Evolutionary conservation across 2,888 invertebrate genomes (phyloP).

Genomic region (Mayetiola destructor): DNA sequence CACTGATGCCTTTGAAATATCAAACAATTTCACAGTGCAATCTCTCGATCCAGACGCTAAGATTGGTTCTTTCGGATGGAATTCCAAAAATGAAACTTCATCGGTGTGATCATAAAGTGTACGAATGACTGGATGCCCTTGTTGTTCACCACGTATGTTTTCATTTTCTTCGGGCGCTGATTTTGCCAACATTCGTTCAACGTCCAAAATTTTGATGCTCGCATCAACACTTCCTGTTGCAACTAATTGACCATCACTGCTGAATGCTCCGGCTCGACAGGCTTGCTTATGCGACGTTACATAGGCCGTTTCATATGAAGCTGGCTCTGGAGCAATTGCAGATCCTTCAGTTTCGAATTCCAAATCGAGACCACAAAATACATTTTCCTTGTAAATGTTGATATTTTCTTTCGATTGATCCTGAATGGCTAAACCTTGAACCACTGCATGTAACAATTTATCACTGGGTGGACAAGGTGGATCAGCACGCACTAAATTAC

Average conservation of each 20-base stretch:
- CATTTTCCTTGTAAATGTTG: slow-evolving; percentile 29
- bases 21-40: slow-evolving; percentile 89
- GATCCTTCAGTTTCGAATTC: slow-evolving; percentile 95
- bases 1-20: slow-evolving; percentile 95
- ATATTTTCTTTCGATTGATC: slow-evolving; percentile 42
- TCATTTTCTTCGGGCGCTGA: slow-evolving; percentile 85
- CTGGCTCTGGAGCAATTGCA: slow-evolving; percentile 87
- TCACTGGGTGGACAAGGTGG: slow-evolving; percentile 95
- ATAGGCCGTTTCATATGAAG: slow-evolving; percentile 95
- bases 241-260: slow-evolving; percentile 83
- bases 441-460: slow-evolving; percentile 69
- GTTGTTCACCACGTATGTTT: slow-evolving; percentile 67
- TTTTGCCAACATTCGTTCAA: slow-evolving; percentile 97
- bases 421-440: slow-evolving; percentile 72
- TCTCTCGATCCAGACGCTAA: slow-evolving; percentile 91
- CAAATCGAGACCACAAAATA: slow-evolving; percentile 43
- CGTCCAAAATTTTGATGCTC: slow-evolving; percentile 96
- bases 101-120: slow-evolving; percentile 90
- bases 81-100: slow-evolving; percentile 92
- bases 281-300: slow-evolving; percentile 96
- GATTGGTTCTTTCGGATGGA: slow-evolving; percentile 90
- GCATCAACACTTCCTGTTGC: slow-evolving; percentile 98
- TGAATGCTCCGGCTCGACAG: slow-evolving; percentile 87
- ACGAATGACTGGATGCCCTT: slow-evolving; percentile 95
- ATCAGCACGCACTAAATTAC: slow-evolving; percentile 73